Percentiles rank a stretch among this genome's conserved stretches.
These are phyloP conservation scores for Parazoanthus atlanticus DNA, from an alignment of 92 coral and sea anemone species.

Conservation along the genomic window DNA sequence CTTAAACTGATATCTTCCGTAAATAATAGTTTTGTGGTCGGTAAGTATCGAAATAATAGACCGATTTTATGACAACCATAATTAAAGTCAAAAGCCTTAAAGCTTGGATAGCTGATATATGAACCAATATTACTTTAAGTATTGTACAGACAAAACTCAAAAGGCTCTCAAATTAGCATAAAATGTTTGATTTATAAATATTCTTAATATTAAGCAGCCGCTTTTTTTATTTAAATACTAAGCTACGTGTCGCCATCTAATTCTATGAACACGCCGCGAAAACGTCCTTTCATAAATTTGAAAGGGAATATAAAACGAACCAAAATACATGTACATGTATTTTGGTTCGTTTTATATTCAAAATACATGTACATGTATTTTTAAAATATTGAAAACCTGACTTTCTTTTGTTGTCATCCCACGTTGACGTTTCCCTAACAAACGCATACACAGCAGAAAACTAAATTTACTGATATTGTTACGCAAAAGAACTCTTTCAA, in stretches of 20 bases:
- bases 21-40: background rate
- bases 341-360: too few species aligned
- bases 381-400: background rate
- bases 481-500: background rate
- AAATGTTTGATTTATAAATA: background rate
- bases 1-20: background rate
- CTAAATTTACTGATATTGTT: background rate
- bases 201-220: background rate
- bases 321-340: too few species aligned
- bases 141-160: background rate
- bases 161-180: slow-evolving; percentile 6
- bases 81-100: background rate
- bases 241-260: too few species aligned
- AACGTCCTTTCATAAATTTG: too few species aligned
- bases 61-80: too few species aligned
- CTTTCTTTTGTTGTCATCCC: background rate
- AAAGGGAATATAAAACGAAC: too few species aligned
- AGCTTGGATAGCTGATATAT: background rate
- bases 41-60: background rate
- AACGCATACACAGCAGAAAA: background rate
- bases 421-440: background rate
- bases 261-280: too few species aligned
- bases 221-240: background rate
- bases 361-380: too few species aligned
- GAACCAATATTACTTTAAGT: background rate